Evolutionary conservation across 2,797 vertebrate genomes (phyloP).

Genomic region (Epinephelus awoara): DNA sequence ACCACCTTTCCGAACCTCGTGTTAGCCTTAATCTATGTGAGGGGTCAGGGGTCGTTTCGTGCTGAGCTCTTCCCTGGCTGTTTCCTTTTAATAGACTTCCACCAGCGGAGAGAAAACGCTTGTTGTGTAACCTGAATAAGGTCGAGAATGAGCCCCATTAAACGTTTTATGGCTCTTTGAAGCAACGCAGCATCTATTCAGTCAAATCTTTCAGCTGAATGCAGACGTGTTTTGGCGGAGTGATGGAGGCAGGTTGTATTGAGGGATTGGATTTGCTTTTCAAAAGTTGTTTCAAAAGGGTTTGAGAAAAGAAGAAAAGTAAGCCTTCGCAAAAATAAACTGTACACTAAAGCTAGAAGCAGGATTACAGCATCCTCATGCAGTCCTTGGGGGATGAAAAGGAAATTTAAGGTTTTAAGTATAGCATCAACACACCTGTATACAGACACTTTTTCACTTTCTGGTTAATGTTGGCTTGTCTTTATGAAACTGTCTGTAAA

Average conservation of each 20-base stretch:
- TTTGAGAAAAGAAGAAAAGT: constrained; percentile 26
- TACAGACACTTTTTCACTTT: neutral
- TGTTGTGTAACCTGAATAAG: constrained; percentile 29
- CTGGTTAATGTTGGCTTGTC: neutral
- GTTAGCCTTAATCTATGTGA: neutral
- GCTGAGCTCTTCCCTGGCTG: neutral
- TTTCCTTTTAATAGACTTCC: constrained; percentile 12
- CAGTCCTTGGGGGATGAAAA: neutral
- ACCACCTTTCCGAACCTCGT: neutral
- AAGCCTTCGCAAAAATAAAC: constrained; percentile 35
- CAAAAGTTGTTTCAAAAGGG: constrained; percentile 50
- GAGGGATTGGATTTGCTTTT: constrained; percentile 39
- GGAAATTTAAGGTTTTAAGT: constrained; percentile 21
- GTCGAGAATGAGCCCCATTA: constrained; percentile 41
- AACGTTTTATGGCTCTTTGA: constrained; percentile 38
- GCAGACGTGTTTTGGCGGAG: constrained; percentile 23
- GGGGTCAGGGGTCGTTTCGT: constrained; percentile 29
- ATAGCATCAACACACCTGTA: neutral
- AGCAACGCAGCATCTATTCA: constrained; percentile 36
- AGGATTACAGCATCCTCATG: constrained; percentile 6
- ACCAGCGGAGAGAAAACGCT: constrained; percentile 19
- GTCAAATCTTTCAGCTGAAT: constrained; percentile 35
- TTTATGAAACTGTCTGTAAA: neutral
- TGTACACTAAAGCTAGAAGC: constrained; percentile 9
- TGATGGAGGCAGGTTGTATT: constrained; percentile 32